Evolutionary conservation across 2,113 vertebrate genomes (phyloP), one percentile per base, ranked within the genome.

Genomic region (Pollachius pollachius): DNA sequence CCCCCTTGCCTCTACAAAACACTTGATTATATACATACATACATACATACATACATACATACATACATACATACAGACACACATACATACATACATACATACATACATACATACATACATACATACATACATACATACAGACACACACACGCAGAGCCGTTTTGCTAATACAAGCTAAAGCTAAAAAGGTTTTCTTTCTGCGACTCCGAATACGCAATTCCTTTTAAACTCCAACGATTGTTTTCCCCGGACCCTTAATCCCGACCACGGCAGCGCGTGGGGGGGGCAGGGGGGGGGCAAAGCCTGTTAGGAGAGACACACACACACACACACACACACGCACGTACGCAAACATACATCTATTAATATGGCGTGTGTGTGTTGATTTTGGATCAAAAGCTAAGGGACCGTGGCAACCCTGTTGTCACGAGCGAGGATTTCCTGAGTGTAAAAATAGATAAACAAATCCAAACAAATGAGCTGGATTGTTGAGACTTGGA

Each of bases 321-420:
- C 17, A 57, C 17, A 57, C 17, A 57, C 17, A 57, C 17, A 57
- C 17, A 58, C n/a, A 58, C n/a, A 58, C n/a, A 58, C n/a, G 5
- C n/a, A 58, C n/a, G 52, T 67, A 78, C 48, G 59, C 67, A 41
- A 7, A 41, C 37, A 41, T 11, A 37, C 7, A 76, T 74, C 81
- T 83, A 88, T 91, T 87, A 85, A 87, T 81, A 84, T n/a, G n/a
- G 81, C 76, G 66, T 74, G 75, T 77, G 84, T 85, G 80, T 89
- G 85, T 92, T 90, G 89, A 89, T 91, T 92, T 90, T 79, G 75
- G 82, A 84, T 79, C 75, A 86, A 89, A 90, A 77, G 88, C 88
- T 90, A 90, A 88, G 85, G 85, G 82, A 79, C 41, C 37, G 37
- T 8, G 75, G 72, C 23, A 68, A 78, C 80, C 77, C 85, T 90